Evolutionary conservation across 2,888 invertebrate species (phyloP), one percentile per base, ranked within the genome.

Genomic region (Noctua comes): DNA sequence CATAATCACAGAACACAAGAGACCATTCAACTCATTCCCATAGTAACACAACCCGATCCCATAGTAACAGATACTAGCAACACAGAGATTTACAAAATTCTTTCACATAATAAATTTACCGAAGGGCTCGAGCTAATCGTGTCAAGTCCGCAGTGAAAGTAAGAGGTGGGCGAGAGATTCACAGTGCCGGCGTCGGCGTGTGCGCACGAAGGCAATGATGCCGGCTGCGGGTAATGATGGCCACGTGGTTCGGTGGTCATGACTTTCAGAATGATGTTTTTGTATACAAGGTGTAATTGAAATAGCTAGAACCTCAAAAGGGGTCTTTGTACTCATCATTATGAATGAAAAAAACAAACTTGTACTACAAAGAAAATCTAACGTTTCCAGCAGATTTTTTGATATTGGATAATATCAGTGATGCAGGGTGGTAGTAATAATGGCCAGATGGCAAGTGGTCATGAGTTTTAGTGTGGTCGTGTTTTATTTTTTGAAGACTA

Each of bases 141-240:
- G 94, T 91, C 93, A 92, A 91, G 91, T 91, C 88, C 87, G 88
- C 86, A 94, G 94, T 94, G 94, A 95, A 95, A 95, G 94, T 94
- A 91, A 89, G 83, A 76, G 86, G 87, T 89, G 86, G 85, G 88
- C 83, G 87, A 80, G 84, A 83, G 79, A 76, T 77, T 77, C 79
- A 79, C 82, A 69, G 66, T 43, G n/a, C 43, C 66, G 66, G 62
- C 43, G 66, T 40, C 66, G 46, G 82, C 68, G 68, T 54, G 27
- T 46, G 76, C 74, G 75, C 76, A 75, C 80, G 85, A 43, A 73
- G 36, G 18, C 82, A 76, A 75, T 78, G 82, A 73, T 75, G 59
- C 68, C 64, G 66, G 68, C 54, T 65, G 66, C 36, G 51, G 57
- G 57, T 70, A 75, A 82, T 82, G 74, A 73, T 64, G 43, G 31